These are phyloP conservation scores for Tetrao urogallus DNA, from an alignment of 2,113 vertebrate genomes.

Conservation along the genomic window DNA sequence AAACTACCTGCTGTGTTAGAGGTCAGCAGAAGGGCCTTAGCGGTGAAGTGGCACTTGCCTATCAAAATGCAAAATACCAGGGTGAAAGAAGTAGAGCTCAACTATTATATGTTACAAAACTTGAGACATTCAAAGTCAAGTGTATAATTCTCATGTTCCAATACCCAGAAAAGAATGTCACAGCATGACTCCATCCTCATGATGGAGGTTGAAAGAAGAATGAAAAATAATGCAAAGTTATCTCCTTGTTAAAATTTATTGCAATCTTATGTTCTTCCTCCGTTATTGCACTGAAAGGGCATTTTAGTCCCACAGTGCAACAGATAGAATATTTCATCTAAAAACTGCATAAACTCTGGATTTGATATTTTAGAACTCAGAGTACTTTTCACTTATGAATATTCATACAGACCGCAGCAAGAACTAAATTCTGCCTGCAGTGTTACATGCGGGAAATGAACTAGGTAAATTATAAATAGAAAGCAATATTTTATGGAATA, in stretches of 20 bases:
- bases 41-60: slow-evolving; percentile 68
- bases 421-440: slow-evolving; percentile 20
- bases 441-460: slow-evolving; percentile 14
- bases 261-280: slow-evolving; percentile 73
- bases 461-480: not conserved
- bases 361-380: slow-evolving; percentile 42
- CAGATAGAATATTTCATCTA: slow-evolving; percentile 67
- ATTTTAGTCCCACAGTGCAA: slow-evolving; percentile 65
- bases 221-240: slow-evolving; percentile 83
- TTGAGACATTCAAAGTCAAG: slow-evolving; percentile 74
- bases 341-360: slow-evolving; percentile 66
- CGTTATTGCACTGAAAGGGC: slow-evolving; percentile 66
- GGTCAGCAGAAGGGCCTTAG: slow-evolving; percentile 64
- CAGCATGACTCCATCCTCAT: slow-evolving; percentile 74
- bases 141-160: slow-evolving; percentile 78
- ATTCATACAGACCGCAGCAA: slow-evolving; percentile 61
- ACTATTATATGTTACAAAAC: slow-evolving; percentile 76
- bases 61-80: slow-evolving; percentile 75
- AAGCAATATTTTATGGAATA: not conserved
- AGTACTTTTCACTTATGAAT: slow-evolving; percentile 56
- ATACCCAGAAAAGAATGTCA: slow-evolving; percentile 78
- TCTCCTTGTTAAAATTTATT: slow-evolving; percentile 75
- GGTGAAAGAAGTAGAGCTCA: slow-evolving; percentile 74
- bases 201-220: slow-evolving; percentile 76
- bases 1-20: slow-evolving; percentile 59